These are phyloP conservation scores for Halcyon chelicuti DNA, from an alignment of 2,797 vertebrate species.

Conservation along the genomic window DNA sequence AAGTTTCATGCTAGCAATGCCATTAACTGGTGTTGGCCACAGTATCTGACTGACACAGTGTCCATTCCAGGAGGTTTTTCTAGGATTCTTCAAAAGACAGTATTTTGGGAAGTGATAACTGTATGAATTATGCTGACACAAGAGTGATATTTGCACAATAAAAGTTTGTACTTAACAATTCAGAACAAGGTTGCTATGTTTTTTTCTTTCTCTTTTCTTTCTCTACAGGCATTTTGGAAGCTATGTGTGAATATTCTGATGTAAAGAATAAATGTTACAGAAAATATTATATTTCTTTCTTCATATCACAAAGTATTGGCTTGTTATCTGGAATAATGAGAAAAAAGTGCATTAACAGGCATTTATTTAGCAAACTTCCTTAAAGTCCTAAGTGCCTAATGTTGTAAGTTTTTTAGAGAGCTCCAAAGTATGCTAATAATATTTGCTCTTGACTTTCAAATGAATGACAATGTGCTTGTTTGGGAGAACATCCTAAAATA, in stretches of 20 bases:
- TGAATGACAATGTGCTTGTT: background rate
- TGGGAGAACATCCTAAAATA: background rate
- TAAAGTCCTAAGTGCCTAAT: constrained; percentile 3
- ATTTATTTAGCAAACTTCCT: background rate
- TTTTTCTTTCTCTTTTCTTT: constrained; percentile 17
- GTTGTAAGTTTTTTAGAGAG: background rate
- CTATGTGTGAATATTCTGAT: background rate
- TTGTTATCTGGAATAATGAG: background rate
- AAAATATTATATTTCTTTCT: background rate
- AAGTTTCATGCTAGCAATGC: background rate
- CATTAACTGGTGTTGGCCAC: background rate
- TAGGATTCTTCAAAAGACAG: background rate
- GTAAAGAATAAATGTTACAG: background rate
- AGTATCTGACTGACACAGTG: rapidly evolving
- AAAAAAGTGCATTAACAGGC: constrained; percentile 14
- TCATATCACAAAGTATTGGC: background rate
- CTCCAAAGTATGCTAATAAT: background rate
- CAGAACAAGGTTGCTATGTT: background rate
- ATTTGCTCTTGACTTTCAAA: constrained; percentile 16
- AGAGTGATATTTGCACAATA: background rate
- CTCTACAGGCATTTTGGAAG: background rate
- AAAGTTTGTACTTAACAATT: background rate
- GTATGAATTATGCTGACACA: background rate
- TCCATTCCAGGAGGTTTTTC: background rate
- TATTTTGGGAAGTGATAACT: background rate